These are phyloP conservation scores for Cantharis rustica DNA, from an alignment of 2,888 invertebrate species.

Conservation along the genomic window DNA sequence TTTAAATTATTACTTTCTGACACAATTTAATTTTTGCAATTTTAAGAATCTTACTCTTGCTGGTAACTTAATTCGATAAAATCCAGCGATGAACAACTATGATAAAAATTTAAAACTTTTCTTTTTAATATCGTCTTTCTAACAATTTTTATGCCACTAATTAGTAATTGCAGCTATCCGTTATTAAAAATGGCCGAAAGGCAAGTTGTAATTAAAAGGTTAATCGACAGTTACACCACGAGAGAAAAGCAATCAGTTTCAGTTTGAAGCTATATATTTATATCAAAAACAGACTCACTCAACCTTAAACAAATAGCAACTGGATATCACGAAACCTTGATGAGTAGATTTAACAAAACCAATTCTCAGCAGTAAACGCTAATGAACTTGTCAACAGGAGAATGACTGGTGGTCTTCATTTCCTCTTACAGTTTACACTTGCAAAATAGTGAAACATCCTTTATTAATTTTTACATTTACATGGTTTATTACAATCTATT, in stretches of 20 bases:
- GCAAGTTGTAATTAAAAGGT: not conserved
- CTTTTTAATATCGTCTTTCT: not conserved
- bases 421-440: constrained; percentile 34
- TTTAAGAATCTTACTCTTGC: not conserved
- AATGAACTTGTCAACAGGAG: constrained; percentile 48
- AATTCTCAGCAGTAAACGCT: constrained; percentile 35
- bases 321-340: constrained; percentile 40
- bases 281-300: constrained; percentile 38
- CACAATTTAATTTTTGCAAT: not conserved
- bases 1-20: not conserved
- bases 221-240: not conserved
- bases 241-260: constrained; percentile 18
- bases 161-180: not conserved
- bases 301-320: constrained; percentile 40
- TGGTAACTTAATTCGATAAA: not conserved
- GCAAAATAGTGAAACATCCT: constrained; percentile 7
- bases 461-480: constrained; percentile 6
- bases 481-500: constrained; percentile 9
- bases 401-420: constrained; percentile 49
- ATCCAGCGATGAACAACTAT: too few species aligned
- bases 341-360: constrained; percentile 26
- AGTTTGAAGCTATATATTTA: constrained; percentile 36
- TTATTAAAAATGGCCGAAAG: not conserved
- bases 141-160: not conserved
- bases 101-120: not conserved